Base-by-base conservation (phyloP, 2,797 vertebrate species). In the Epinephelus awoara region DNA sequence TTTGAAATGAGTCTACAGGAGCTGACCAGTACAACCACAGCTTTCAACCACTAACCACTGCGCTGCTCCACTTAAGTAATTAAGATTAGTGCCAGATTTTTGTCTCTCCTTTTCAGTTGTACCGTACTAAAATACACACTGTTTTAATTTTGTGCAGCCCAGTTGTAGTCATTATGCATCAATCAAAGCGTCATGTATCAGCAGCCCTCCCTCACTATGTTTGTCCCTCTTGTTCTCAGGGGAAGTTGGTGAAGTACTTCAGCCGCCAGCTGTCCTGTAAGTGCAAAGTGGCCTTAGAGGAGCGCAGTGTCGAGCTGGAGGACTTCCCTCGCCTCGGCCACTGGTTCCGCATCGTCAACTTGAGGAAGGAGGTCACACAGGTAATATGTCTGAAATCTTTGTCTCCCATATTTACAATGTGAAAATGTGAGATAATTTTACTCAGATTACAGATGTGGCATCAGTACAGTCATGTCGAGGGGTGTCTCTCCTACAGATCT, bases 171-270 rank as follows among this genome's bases (percentile, higher is more conserved):
- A 5, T 27, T 27, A 27, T 27, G 27, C 59, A 52, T 64, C 13
- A 19, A 34, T 38, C 1, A 21, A 18, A 18, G 55, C 14, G 12
- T n/a, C 8, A 42, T 38, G 23, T 69, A 10, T 57, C 23, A 50
- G 14, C 51, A 64, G 15, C 9, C 4, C 14, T 34, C 6, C 2
- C 49, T 83, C 63, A 44, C 54, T 63, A 12, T 84, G 5, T 79
- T 3, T 46, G n/a, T 64, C 38, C n/a, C 18, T 85, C 77, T 51
- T 14, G 1, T 70, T 23, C 82, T 2, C 95, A 99, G 98, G 98
- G 98, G 93, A 99, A 99, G 88, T 94, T 99, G 96, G 98, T 99
- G 85, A 99, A 98, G 80, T 99, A 99, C 90, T 99, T 99, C 94
- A 99, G 98, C 94, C 96, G 98, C 80, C 98, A 99, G 96, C 96